Evolutionary conservation across 1,140 invertebrate species (phyloP).

Genomic region (Dendroctonus valens): DNA sequence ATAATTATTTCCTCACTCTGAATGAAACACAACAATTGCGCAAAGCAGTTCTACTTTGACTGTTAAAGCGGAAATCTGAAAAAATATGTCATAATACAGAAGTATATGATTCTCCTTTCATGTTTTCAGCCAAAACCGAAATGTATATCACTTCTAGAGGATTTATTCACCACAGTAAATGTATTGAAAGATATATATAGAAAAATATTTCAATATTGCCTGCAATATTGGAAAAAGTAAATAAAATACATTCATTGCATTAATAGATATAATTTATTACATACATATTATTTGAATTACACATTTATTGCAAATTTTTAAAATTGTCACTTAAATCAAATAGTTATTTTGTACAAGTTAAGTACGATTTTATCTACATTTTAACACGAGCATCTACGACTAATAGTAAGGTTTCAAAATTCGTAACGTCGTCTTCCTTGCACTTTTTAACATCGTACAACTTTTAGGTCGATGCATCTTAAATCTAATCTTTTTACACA

Average conservation of each 20-base stretch:
- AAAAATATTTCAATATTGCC: too few species aligned
- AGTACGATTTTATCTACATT: slow-evolving; percentile 28
- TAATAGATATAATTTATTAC: slow-evolving; percentile 23
- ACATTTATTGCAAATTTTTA: slow-evolving; percentile 32
- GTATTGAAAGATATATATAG: too few species aligned
- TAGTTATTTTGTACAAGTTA: slow-evolving; percentile 21
- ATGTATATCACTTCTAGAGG: too few species aligned
- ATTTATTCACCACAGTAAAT: too few species aligned
- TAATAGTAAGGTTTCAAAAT: slow-evolving; percentile 11
- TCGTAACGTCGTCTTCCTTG: not conserved
- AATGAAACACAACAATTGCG: too few species aligned
- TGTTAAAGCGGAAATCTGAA: too few species aligned
- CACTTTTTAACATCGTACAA: not conserved
- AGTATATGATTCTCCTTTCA: slow-evolving; percentile 6
- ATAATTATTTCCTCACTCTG: too few species aligned
- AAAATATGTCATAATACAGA: slow-evolving; percentile 2
- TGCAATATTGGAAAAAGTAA: not conserved
- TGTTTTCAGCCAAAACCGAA: not conserved
- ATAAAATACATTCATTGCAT: not conserved
- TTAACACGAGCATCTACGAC: not conserved
- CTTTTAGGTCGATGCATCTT: too few species aligned
- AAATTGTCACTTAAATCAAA: slow-evolving; percentile 15
- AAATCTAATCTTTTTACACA: too few species aligned
- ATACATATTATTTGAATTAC: slow-evolving; percentile 20
- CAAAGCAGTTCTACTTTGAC: too few species aligned